Percentiles rank a stretch among this genome's conserved stretches.
phyloP scores from a whole-genome alignment of 1,140 invertebrate species.

The Calephelis virginiensis region DNA sequence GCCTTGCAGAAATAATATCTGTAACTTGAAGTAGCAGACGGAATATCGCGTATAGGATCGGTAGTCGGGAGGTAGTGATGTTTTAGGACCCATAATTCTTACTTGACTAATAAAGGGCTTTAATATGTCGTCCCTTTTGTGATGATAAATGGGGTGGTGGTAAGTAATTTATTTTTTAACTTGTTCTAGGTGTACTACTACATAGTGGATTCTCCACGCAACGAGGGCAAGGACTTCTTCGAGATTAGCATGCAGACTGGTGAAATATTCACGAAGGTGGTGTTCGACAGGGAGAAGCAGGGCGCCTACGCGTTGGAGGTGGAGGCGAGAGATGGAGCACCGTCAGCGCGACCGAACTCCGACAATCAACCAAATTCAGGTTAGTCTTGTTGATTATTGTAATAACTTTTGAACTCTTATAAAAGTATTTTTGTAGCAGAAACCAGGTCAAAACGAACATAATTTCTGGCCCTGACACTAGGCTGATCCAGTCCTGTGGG shows the following conservation, averaged over 20 bases:
- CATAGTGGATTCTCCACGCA: constrained; percentile 92
- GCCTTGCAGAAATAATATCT: too few relatives aligned
- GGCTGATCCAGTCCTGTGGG: too few relatives aligned
- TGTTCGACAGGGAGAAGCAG: constrained; percentile 97
- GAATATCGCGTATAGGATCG: too few relatives aligned
- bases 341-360: constrained; percentile 94
- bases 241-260: constrained; percentile 96
- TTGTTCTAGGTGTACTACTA: constrained; percentile 78
- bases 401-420: too few relatives aligned
- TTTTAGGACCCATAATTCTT: too few relatives aligned
- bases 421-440: too few relatives aligned
- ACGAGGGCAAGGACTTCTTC: constrained; percentile 96
- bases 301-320: constrained; percentile 96
- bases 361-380: constrained; percentile 95
- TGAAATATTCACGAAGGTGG: constrained; percentile 94
- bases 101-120: too few relatives aligned
- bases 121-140: too few relatives aligned
- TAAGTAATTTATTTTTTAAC: not conserved
- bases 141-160: not conserved
- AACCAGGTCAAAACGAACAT: too few relatives aligned
- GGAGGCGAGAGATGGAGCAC: constrained; percentile 94
- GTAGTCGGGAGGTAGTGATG: too few relatives aligned
- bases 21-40: too few relatives aligned
- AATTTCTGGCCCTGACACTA: too few relatives aligned
- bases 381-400: constrained; percentile 71